Conservation (phyloP, 2,113 vertebrate species). For the Petrocephalus microphthalmus region DNA sequence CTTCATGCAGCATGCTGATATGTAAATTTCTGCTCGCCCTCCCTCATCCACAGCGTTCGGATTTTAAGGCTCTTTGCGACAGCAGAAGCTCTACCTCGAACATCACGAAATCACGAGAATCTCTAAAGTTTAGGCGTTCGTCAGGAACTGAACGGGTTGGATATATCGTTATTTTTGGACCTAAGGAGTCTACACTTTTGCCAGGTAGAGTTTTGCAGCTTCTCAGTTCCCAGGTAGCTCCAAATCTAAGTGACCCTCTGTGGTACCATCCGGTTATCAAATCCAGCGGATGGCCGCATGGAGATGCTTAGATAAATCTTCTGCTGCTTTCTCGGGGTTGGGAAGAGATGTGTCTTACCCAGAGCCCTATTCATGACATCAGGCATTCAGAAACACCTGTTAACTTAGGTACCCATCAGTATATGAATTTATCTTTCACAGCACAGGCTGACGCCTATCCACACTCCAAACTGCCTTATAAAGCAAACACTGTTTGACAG, state of each 20-base stretch:
- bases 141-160: not conserved
- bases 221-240: not conserved
- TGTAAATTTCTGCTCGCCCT: not conserved
- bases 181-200: not conserved
- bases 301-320: not conserved
- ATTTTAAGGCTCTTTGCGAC: not conserved
- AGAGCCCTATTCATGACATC: not conserved
- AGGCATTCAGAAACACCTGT: not conserved
- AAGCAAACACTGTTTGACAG: not conserved
- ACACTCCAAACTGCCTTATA: not conserved
- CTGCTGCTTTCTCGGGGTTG: not conserved
- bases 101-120: not conserved
- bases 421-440: not conserved
- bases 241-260: not conserved
- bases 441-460: not conserved
- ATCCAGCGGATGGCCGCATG: not conserved
- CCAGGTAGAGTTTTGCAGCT: not conserved
- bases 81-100: not conserved
- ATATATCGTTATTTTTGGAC: not conserved
- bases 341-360: not conserved
- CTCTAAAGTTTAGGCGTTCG: not conserved
- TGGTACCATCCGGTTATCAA: not conserved
- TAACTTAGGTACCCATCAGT: not conserved
- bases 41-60: not conserved
- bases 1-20: not conserved